Percentiles rank a stretch among this genome's conserved stretches.
Evolutionary conservation across 2,888 invertebrate genomes (phyloP).

Genomic region (Lagria hirta): DNA sequence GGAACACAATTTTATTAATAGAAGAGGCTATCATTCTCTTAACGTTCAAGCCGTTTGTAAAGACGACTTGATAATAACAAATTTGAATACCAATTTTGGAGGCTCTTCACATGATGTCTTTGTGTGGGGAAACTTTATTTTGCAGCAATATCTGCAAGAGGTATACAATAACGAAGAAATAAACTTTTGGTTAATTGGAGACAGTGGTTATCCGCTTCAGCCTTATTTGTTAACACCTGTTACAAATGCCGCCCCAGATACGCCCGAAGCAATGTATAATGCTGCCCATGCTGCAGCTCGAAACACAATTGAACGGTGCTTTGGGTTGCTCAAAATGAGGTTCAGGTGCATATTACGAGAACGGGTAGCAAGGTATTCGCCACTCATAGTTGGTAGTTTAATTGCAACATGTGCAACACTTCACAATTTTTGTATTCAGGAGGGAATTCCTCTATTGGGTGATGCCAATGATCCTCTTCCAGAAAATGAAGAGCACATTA

Average conservation of each 20-base stretch:
- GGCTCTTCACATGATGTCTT: constrained; percentile 35
- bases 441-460: too few relatives aligned
- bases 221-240: constrained; percentile 3
- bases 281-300: constrained; percentile 1
- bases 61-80: constrained; percentile 26
- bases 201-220: constrained; percentile 3
- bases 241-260: background rate
- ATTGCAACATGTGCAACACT: too few relatives aligned
- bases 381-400: too few relatives aligned
- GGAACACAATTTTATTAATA: constrained; percentile 3
- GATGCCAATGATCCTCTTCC: too few relatives aligned
- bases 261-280: background rate
- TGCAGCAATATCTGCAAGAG: constrained; percentile 24
- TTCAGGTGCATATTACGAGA: constrained; percentile 8
- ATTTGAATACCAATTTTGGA: constrained; percentile 35
- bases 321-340: constrained; percentile 1
- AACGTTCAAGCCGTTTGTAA: constrained; percentile 28
- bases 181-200: constrained; percentile 29
- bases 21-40: constrained; percentile 3
- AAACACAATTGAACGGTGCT: constrained; percentile 2
- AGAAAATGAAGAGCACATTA: too few relatives aligned
- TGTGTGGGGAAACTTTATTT: constrained; percentile 32
- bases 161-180: constrained; percentile 22
- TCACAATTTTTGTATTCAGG: too few relatives aligned
- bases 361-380: too few relatives aligned